Conservation (phyloP, 2,888 invertebrate species). For the Eupithecia subfuscata region DNA sequence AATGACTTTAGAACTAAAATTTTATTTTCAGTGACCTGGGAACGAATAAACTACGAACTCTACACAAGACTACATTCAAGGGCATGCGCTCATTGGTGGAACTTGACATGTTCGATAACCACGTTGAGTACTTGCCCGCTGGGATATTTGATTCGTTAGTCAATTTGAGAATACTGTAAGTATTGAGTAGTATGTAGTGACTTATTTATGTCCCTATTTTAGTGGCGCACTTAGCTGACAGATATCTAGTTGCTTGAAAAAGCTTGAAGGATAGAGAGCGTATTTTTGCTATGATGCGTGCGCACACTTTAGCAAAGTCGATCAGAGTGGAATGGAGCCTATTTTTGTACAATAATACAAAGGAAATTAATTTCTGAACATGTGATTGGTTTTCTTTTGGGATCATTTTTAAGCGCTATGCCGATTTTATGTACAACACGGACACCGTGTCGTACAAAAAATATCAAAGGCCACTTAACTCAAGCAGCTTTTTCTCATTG, state of each 20-base stretch:
- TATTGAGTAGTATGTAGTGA: conserved; percentile 41
- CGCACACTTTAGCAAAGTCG: neutral
- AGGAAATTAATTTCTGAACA: neutral
- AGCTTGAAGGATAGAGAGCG: neutral
- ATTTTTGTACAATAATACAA: neutral
- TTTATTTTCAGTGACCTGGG: conserved; percentile 87
- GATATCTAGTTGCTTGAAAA: neutral
- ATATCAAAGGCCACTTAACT: neutral
- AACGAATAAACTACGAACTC: conserved; percentile 86
- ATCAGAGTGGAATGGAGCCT: no score
- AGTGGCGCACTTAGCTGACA: neutral
- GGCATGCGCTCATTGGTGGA: conserved; percentile 86
- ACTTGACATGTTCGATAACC: conserved; percentile 89
- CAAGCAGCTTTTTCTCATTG: neutral
- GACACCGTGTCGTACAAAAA: neutral
- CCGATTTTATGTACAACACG: neutral
- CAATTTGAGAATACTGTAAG: conserved; percentile 87
- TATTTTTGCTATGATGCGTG: neutral
- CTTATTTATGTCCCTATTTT: neutral
- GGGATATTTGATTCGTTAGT: conserved; percentile 86
- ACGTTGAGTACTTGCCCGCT: conserved; percentile 86
- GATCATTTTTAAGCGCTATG: neutral
- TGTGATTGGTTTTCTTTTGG: neutral
- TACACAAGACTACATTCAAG: conserved; percentile 88
- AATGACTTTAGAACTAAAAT: neutral